phyloP scores from a whole-genome alignment of 2,888 invertebrate genomes.

The Caenorhabditis sp. region DNA sequence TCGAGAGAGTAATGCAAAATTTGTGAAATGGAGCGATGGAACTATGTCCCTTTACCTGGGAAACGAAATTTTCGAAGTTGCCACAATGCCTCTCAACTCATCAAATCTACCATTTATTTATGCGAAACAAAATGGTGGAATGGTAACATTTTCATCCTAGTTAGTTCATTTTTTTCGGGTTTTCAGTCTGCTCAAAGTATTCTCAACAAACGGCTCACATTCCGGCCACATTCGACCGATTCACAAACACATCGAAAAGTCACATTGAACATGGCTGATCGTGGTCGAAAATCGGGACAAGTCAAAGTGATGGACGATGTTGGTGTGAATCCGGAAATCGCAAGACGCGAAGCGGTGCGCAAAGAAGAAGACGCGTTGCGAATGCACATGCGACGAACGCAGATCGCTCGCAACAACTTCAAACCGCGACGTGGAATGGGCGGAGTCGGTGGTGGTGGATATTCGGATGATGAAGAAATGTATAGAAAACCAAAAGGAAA shows the following conservation, averaged over 20 bases:
- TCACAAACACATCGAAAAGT: constrained; percentile 95
- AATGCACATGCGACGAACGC: constrained; percentile 80
- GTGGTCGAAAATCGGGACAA: constrained; percentile 89
- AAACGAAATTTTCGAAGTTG: constrained; percentile 93
- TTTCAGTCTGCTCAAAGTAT: constrained; percentile 80
- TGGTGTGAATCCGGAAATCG: constrained; percentile 91
- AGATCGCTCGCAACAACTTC: constrained; percentile 25
- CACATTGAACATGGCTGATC: constrained; percentile 94
- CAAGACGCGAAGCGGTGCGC: constrained; percentile 74
- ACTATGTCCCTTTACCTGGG: constrained; percentile 76
- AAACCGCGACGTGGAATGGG: constrained; percentile 7
- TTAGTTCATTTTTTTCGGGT: background rate
- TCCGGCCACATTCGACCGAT: constrained; percentile 97
- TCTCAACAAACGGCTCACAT: constrained; percentile 92
- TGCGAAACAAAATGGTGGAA: constrained; percentile 14
- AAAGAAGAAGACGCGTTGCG: constrained; percentile 95
- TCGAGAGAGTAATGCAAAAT: constrained; percentile 91
- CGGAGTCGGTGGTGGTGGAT: constrained; percentile 6
- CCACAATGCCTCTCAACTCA: constrained; percentile 86
- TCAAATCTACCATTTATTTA: constrained; percentile 76
- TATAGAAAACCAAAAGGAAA: constrained; percentile 13
- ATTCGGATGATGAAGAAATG: constrained; percentile 30
- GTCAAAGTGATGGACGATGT: constrained; percentile 95
- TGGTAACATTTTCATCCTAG: too few relatives aligned
- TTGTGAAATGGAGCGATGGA: constrained; percentile 97